Evolutionary conservation across 1,140 invertebrate species (phyloP).

Genomic region (Probaryconus sp.): DNA sequence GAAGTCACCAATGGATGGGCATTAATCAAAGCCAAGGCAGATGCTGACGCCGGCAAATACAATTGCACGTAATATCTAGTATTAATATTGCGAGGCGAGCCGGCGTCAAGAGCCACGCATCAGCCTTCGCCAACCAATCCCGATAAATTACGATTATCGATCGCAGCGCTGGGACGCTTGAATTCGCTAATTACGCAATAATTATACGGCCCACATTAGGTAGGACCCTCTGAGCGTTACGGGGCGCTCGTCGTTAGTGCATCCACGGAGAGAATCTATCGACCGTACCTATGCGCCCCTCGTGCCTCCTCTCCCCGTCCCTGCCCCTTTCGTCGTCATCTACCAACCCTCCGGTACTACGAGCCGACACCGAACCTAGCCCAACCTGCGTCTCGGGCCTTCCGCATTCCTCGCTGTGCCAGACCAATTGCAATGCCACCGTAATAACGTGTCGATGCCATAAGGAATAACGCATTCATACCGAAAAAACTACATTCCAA

Average conservation of each 20-base stretch:
- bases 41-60: conserved; percentile 42
- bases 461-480: neutral
- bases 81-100: conserved; percentile 35
- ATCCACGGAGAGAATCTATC: conserved; percentile 49
- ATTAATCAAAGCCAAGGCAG: conserved; percentile 44
- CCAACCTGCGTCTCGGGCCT: conserved; percentile 14
- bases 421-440: neutral
- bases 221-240: conserved; percentile 35
- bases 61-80: conserved; percentile 43
- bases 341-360: conserved; percentile 57
- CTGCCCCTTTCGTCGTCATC: too few relatives aligned
- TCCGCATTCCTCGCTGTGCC: conserved; percentile 10
- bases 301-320: conserved; percentile 43
- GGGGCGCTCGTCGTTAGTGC: conserved; percentile 22
- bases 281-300: conserved; percentile 42
- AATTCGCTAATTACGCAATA: conserved; percentile 69
- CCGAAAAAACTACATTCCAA: neutral
- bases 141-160: conserved; percentile 67
- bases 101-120: conserved; percentile 49
- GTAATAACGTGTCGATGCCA: conserved; percentile 15
- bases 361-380: conserved; percentile 26
- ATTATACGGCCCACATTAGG: conserved; percentile 64
- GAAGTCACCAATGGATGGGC: neutral
- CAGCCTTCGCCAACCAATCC: conserved; percentile 49
- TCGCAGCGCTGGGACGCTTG: conserved; percentile 38